These are phyloP conservation scores for Brotula barbata DNA, from an alignment of 2,797 vertebrate genomes.

Conservation along the genomic window DNA sequence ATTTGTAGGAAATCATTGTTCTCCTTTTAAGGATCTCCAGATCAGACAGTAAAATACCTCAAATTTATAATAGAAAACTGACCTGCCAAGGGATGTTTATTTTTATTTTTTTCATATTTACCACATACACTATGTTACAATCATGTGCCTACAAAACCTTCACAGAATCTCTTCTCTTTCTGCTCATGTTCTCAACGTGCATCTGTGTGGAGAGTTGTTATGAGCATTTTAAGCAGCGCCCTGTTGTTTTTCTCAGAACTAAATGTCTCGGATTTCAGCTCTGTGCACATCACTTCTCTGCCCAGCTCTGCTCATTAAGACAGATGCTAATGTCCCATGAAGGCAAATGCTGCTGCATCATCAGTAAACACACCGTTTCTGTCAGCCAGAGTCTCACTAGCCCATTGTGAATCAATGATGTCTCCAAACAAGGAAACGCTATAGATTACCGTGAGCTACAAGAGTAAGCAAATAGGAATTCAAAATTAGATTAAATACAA, in stretches of 20 bases:
- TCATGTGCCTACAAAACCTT: slow-evolving; percentile 1
- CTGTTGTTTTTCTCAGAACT: slow-evolving; percentile 52
- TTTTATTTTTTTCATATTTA: too few relatives aligned
- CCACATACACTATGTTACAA: too few relatives aligned
- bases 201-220: slow-evolving; percentile 2
- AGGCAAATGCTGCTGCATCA: slow-evolving; percentile 69
- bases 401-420: slow-evolving; percentile 66
- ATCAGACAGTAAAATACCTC: not conserved
- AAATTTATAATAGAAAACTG: not conserved
- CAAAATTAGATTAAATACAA: slow-evolving; percentile 58
- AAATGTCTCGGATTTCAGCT: slow-evolving; percentile 56
- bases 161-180: slow-evolving; percentile 9
- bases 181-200: slow-evolving; percentile 4
- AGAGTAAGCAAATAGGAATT: slow-evolving; percentile 52
- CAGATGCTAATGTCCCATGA: slow-evolving; percentile 74
- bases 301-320: slow-evolving; percentile 53
- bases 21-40: not conserved
- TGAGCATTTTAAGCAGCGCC: slow-evolving; percentile 21
- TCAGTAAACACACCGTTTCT: slow-evolving; percentile 68
- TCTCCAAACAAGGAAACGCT: slow-evolving; percentile 61
- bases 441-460: slow-evolving; percentile 59
- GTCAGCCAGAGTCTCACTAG: slow-evolving; percentile 51
- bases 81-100: not conserved
- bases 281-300: slow-evolving; percentile 45
- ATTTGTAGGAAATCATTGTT: not conserved